Evolutionary conservation across 1,140 invertebrate species (phyloP).

Genomic region (Zeugodacus cucurbitae): DNA sequence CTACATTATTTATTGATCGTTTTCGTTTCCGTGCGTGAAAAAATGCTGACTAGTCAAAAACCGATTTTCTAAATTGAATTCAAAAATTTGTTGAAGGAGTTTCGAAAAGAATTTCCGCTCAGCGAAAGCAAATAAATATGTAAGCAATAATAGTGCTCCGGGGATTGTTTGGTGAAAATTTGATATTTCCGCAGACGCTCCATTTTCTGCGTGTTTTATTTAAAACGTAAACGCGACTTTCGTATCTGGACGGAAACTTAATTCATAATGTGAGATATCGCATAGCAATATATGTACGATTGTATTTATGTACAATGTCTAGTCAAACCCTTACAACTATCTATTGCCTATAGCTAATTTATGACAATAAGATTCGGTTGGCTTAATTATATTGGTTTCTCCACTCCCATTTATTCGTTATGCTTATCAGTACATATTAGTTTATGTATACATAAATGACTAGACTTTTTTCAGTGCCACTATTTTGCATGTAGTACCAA

Average conservation of each 20-base stretch:
- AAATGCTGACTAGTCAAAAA: background rate
- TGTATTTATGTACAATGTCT: background rate
- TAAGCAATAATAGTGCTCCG: background rate
- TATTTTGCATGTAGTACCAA: background rate
- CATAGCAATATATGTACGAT: background rate
- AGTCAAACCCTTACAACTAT: background rate
- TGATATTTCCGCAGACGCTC: too few species aligned
- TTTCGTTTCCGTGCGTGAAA: background rate
- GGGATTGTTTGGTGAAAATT: background rate
- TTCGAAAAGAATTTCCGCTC: background rate
- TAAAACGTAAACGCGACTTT: background rate
- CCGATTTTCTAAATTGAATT: background rate
- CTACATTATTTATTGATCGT: background rate
- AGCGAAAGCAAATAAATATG: background rate
- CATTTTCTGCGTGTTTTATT: background rate
- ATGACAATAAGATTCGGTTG: slow-evolving; percentile 7
- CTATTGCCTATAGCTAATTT: slow-evolving; percentile 11
- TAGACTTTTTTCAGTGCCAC: slow-evolving; percentile 27
- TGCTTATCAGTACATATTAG: background rate
- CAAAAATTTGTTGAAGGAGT: background rate
- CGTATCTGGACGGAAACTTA: slow-evolving; percentile 23
- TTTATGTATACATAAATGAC: background rate
- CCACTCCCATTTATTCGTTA: background rate
- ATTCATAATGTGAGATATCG: background rate
- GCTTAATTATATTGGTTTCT: background rate